A percentile compares a stretch with the other conserved stretches of the same genome.
These are phyloP conservation scores for Carassius auratus DNA, from an alignment of 2,113 vertebrate species.

Conservation along the genomic window DNA sequence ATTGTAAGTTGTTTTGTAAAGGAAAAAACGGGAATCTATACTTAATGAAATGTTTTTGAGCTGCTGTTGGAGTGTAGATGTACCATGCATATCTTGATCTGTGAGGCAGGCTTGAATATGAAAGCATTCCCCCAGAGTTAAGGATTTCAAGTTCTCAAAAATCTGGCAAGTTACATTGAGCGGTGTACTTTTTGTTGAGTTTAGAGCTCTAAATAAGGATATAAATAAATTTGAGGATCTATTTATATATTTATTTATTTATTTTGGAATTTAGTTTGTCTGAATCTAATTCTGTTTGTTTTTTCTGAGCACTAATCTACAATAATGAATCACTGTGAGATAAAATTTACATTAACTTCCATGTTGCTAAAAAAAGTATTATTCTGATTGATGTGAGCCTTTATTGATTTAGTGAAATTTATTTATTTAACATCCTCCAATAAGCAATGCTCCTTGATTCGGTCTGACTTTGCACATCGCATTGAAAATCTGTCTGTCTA, in stretches of 20 bases:
- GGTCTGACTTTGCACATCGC: slow-evolving; percentile 5
- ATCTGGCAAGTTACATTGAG: slow-evolving; percentile 19
- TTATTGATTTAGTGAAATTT: slow-evolving; percentile 20
- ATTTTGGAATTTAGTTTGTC: neutral
- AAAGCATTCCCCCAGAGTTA: slow-evolving; percentile 7
- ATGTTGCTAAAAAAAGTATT: neutral
- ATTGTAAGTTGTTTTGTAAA: neutral
- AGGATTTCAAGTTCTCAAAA: slow-evolving; percentile 25
- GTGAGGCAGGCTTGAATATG: neutral
- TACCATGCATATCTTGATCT: slow-evolving; percentile 4
- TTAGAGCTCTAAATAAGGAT: slow-evolving; percentile 1
- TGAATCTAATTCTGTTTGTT: neutral
- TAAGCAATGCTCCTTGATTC: slow-evolving; percentile 33
- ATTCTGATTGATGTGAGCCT: slow-evolving; percentile 25
- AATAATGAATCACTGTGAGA: neutral
- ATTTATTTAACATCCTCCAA: slow-evolving; percentile 2
- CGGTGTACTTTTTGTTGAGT: neutral
- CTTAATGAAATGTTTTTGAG: slow-evolving; percentile 16
- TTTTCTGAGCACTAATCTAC: neutral
- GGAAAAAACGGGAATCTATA: neutral
- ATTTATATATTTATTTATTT: no score
- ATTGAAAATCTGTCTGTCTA: neutral
- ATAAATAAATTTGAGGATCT: neutral
- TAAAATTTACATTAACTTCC: neutral
- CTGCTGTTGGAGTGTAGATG: neutral